These are phyloP conservation scores for Thalassaphorura encarpata DNA, from an alignment of 1,140 invertebrate species.

Conservation along the genomic window DNA sequence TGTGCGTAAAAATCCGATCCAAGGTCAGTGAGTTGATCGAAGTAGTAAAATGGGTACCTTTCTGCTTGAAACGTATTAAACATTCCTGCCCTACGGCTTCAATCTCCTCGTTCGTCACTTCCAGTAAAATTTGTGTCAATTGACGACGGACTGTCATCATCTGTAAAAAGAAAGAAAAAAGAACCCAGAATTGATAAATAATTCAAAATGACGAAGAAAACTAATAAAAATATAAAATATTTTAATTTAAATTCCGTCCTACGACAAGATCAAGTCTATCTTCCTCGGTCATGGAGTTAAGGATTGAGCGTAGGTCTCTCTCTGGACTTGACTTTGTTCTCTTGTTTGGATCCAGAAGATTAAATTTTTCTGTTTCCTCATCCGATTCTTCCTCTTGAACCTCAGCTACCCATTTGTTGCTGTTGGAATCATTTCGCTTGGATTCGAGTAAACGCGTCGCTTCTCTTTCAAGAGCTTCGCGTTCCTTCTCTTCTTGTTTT, in stretches of 20 bases:
- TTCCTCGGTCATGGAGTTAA: background rate
- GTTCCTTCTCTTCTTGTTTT: slow-evolving; percentile 70
- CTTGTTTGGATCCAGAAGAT: too few species aligned
- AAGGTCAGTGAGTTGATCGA: background rate
- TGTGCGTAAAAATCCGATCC: background rate
- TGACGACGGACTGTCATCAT: slow-evolving; percentile 76
- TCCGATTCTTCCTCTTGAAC: slow-evolving; percentile 12
- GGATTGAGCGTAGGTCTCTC: too few species aligned
- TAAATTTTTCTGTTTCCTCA: slow-evolving; percentile 7
- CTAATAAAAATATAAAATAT: slow-evolving; percentile 1
- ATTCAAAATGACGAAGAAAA: background rate
- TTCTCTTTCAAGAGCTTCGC: slow-evolving; percentile 54
- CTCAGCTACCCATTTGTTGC: too few species aligned
- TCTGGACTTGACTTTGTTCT: background rate
- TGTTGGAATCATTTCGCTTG: too few species aligned
- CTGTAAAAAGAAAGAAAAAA: slow-evolving; percentile 43
- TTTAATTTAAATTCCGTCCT: too few species aligned
- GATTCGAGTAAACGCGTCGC: slow-evolving; percentile 33
- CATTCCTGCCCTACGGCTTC: slow-evolving; percentile 65
- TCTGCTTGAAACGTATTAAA: slow-evolving; percentile 49
- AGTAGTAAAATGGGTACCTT: slow-evolving; percentile 45
- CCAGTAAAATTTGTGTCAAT: slow-evolving; percentile 82
- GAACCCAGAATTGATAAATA: background rate
- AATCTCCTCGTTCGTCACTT: slow-evolving; percentile 86
- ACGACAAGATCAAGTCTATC: background rate